phyloP scores from a whole-genome alignment of 2,888 invertebrate species.

The Polylopha cassiicola region DNA sequence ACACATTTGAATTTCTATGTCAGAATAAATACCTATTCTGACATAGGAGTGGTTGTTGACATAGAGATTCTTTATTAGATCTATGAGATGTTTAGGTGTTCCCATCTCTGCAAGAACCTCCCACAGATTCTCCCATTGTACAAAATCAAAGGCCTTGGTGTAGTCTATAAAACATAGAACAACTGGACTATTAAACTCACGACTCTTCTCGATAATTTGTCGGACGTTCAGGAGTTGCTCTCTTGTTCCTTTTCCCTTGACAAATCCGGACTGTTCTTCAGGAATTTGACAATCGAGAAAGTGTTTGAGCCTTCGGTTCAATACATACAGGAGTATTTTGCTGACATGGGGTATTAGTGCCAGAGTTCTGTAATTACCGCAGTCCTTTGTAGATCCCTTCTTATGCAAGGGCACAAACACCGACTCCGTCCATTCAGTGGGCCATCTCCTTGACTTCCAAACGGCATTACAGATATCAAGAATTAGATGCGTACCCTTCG shows the following conservation, averaged over 20 bases:
- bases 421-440: not conserved
- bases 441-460: not conserved
- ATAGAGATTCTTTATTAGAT: no score
- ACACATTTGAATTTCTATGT: constrained; percentile 2
- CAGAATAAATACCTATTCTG: not conserved
- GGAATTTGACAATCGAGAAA: not conserved
- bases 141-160: not conserved
- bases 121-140: not conserved
- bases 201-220: constrained; percentile 1
- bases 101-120: not conserved
- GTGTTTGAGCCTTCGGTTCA: not conserved
- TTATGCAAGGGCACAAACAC: not conserved
- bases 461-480: not conserved
- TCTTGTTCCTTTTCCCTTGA: not conserved
- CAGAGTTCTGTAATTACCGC: not conserved
- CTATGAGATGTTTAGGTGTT: no score
- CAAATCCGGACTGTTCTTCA: not conserved
- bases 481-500: not conserved
- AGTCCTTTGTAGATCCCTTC: not conserved
- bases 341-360: not conserved
- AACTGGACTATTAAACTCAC: constrained; percentile 1
- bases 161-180: no score
- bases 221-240: not conserved
- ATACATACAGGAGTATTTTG: not conserved
- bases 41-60: not conserved